Evolutionary conservation across 2,888 invertebrate species (phyloP), one percentile per base, ranked within the genome.

Genomic region (Epistrophe grossulariae): DNA sequence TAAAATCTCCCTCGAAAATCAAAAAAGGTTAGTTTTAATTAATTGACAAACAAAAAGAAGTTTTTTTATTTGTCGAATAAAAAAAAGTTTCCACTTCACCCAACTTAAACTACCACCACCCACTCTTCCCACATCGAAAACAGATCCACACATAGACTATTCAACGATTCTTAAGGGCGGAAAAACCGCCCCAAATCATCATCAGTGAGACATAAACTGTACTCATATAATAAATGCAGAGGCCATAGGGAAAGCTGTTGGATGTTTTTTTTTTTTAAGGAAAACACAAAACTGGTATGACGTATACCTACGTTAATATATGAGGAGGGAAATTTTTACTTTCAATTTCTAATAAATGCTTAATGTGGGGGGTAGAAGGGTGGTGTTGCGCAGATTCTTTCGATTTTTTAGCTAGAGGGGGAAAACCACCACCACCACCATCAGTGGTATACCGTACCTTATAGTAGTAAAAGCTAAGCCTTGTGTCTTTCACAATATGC

Each of bases 11-110:
- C 45, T 84, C 81, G 71, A 89, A 89, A 88, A 74, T 89, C 79
- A 90, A 84, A 77, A 91, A 91, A 91, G 92, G 92, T 92, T 83
- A 45, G 85, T 50, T 45, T n/a, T 38, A 40, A 13, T 24, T 43
- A 15, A 62, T 17, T 17, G 40, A 43, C 40, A 62, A 0, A 11
- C 17, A 40, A 62, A 92, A 91, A 77, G 4, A 40, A 62, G 13
- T 17, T 28, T 24, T 4, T 62, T 60, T 11, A 11, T 24, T 24
- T 24, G 24, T 24, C 24, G 3, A 24, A 40, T 38, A 43, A 43
- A 38, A 50, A 43, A n/a, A 45, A 45, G 3, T 66, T 38, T 77
- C 15, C 68, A n/a, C n/a, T 28, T n/a, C 43, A 35, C 48, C 52
- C 24, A 48, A 43, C 43, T n/a, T 24, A 24, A 24, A 24, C 24